phyloP scores from a whole-genome alignment of 2,888 invertebrate species.

The Pyrocoelia pectoralis region DNA sequence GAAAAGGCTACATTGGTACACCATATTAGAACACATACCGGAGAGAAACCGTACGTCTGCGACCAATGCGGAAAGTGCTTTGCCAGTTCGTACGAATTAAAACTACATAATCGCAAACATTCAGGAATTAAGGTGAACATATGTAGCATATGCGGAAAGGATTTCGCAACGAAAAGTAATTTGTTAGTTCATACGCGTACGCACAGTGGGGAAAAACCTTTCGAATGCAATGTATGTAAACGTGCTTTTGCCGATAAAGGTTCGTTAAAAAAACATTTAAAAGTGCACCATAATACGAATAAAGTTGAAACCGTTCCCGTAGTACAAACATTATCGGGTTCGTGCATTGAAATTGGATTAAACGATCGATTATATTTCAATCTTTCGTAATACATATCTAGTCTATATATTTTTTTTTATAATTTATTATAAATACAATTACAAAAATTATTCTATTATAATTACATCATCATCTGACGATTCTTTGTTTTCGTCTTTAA shows the following conservation, averaged over 20 bases:
- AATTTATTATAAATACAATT: neutral
- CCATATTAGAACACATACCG: slow-evolving; percentile 46
- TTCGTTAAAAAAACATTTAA: slow-evolving; percentile 44
- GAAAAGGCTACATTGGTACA: slow-evolving; percentile 46
- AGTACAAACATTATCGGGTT: neutral
- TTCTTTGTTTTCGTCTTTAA: slow-evolving; percentile 40
- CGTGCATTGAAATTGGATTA: neutral
- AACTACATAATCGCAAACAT: slow-evolving; percentile 47
- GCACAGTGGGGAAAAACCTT: slow-evolving; percentile 51
- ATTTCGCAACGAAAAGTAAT: slow-evolving; percentile 48
- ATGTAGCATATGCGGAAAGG: slow-evolving; percentile 46
- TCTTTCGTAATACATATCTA: neutral
- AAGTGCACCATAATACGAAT: slow-evolving; percentile 38
- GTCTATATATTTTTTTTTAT: too few relatives aligned
- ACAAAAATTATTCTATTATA: slow-evolving; percentile 41
- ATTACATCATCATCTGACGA: slow-evolving; percentile 52
- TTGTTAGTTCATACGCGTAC: slow-evolving; percentile 48
- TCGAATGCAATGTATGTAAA: slow-evolving; percentile 41
- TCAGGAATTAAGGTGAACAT: slow-evolving; percentile 46
- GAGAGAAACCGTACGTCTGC: slow-evolving; percentile 47
- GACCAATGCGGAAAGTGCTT: slow-evolving; percentile 43
- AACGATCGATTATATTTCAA: slow-evolving; percentile 20
- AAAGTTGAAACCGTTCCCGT: neutral
- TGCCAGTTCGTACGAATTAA: slow-evolving; percentile 46
- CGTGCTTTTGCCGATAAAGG: slow-evolving; percentile 45